These are phyloP conservation scores for Mastacembelus armatus DNA, from an alignment of 2,797 vertebrate species.

Conservation along the genomic window DNA sequence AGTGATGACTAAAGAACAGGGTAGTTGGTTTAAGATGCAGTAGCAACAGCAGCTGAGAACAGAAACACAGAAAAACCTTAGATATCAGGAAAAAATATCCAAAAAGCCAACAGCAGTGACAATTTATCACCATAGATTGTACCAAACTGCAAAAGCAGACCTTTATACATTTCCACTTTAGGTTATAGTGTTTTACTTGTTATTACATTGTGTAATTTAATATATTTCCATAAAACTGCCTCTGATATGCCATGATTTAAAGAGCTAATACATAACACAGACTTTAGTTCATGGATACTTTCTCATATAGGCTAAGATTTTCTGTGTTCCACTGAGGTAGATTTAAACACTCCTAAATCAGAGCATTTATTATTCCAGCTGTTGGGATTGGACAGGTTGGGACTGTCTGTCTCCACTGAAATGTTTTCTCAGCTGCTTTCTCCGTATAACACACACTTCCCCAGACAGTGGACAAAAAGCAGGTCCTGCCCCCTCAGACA, in stretches of 20 bases:
- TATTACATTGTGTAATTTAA: conserved; percentile 19
- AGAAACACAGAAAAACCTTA: conserved; percentile 20
- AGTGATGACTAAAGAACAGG: conserved; percentile 8
- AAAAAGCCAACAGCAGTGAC: not conserved
- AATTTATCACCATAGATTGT: conserved; percentile 11
- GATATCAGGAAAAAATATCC: conserved; percentile 22
- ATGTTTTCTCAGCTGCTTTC: conserved; percentile 80
- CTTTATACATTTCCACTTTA: conserved; percentile 20
- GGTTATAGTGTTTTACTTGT: not conserved
- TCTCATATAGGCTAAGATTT: conserved; percentile 43
- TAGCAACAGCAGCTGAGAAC: not conserved
- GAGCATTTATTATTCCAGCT: conserved; percentile 79
- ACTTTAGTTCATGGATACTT: conserved; percentile 33
- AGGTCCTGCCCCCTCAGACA: conserved; percentile 52
- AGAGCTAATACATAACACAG: conserved; percentile 34
- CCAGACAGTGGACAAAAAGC: conserved; percentile 62
- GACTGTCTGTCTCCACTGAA: conserved; percentile 63
- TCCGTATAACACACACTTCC: conserved; percentile 57
- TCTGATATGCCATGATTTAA: conserved; percentile 51
- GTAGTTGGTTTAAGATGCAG: conserved; percentile 15
- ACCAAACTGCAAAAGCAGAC: conserved; percentile 25
- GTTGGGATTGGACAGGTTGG: conserved; percentile 57
- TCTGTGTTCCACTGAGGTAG: conserved; percentile 58
- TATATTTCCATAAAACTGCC: conserved; percentile 14
- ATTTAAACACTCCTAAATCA: conserved; percentile 73